Percentiles rank a stretch among this genome's conserved stretches.
Conservation (phyloP, 2,797 vertebrate genomes). For the Cephalopachus bancanus region DNA sequence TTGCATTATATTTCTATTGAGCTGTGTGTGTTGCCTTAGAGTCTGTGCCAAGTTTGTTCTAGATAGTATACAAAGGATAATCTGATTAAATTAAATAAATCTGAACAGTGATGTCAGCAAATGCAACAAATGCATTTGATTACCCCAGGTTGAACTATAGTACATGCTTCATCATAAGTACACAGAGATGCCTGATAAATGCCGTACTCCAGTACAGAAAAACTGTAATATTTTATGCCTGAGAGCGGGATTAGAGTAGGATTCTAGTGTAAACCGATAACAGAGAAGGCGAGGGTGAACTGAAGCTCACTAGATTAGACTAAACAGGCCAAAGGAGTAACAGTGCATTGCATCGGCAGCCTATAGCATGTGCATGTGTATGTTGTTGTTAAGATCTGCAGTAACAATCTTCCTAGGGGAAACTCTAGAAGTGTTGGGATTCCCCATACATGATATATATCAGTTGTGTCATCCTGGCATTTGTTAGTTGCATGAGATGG, state of each 20-base stretch:
- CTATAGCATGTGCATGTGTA: neutral
- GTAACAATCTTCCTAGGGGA: neutral
- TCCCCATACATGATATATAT: neutral
- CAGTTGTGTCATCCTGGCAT: neutral
- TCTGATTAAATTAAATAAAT: neutral
- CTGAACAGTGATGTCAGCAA: neutral
- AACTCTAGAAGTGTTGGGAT: neutral
- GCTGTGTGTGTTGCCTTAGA: neutral
- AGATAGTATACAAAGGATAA: neutral
- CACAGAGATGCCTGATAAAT: neutral
- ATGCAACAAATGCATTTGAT: neutral
- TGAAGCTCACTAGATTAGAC: neutral
- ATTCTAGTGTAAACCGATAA: neutral
- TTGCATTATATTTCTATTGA: neutral
- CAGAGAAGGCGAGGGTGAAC: neutral
- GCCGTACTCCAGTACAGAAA: neutral
- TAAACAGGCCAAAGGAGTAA: neutral
- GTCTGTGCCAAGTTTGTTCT: neutral
- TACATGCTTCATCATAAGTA: neutral
- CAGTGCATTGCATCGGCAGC: neutral
- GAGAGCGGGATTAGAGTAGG: neutral
- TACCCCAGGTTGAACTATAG: neutral
- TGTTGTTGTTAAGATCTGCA: neutral
- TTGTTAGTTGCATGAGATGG: neutral
- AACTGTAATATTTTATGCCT: neutral